These are phyloP conservation scores for Amphiura filiformis DNA, from an alignment of 35 echinoderm and acorn worm species.

Conservation along the genomic window DNA sequence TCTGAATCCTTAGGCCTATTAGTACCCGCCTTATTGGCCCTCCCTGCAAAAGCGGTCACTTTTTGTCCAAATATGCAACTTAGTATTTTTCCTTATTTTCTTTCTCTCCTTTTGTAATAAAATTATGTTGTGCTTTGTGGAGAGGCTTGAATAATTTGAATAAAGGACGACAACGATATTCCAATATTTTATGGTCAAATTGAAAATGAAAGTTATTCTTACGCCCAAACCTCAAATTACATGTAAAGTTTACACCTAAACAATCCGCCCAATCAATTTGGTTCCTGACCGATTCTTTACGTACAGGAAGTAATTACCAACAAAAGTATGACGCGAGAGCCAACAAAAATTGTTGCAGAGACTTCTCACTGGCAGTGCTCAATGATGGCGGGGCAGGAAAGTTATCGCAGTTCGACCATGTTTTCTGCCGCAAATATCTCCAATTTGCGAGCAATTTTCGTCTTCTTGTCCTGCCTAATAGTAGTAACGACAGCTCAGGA, in stretches of 20 bases:
- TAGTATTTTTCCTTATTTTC: too few species aligned
- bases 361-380: background rate
- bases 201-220: too few species aligned
- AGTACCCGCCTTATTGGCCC: too few species aligned
- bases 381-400: background rate
- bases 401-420: background rate
- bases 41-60: too few species aligned
- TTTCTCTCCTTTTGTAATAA: too few species aligned
- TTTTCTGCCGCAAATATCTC: conserved; percentile 14
- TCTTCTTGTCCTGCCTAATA: conserved; percentile 6
- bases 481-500: background rate
- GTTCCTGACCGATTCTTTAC: background rate
- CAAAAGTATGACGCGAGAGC: background rate
- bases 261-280: background rate
- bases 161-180: too few species aligned
- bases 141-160: too few species aligned
- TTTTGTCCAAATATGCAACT: too few species aligned
- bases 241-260: background rate
- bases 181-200: too few species aligned
- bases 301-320: background rate
- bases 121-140: too few species aligned
- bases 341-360: background rate
- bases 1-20: too few species aligned
- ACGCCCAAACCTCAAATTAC: background rate
- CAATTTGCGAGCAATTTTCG: conserved; percentile 8